A percentile compares a stretch with the other conserved stretches of the same genome.
phyloP scores from a whole-genome alignment of 2,888 invertebrate species.

The Ochropacha duplaris region DNA sequence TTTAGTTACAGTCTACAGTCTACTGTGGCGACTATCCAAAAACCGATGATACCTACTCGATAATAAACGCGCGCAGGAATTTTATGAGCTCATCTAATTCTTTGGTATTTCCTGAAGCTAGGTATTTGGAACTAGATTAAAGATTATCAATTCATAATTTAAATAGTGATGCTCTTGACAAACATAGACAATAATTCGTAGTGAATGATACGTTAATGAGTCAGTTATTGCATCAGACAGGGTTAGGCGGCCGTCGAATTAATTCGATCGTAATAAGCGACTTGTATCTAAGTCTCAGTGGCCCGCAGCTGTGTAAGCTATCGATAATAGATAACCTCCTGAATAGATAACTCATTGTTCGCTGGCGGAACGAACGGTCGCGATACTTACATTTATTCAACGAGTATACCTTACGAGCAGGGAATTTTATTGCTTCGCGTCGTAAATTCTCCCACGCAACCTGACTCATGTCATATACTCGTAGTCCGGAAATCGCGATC shows the following conservation, averaged over 20 bases:
- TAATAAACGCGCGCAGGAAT: neutral
- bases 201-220: constrained; percentile 11
- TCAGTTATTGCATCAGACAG: constrained; percentile 51
- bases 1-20: constrained; percentile 21
- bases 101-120: neutral
- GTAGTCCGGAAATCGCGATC: constrained; percentile 44
- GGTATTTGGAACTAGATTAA: neutral
- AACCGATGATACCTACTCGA: neutral
- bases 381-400: constrained; percentile 21
- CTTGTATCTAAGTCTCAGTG: constrained; percentile 31
- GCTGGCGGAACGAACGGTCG: constrained; percentile 33
- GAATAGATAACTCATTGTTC: constrained; percentile 68
- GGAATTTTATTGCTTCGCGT: constrained; percentile 39
- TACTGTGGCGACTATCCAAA: constrained; percentile 24
- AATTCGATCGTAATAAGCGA: constrained; percentile 52
- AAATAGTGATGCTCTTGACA: neutral
- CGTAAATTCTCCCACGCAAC: constrained; percentile 49
- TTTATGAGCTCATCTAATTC: neutral
- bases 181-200: no score
- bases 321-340: constrained; percentile 61
- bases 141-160: neutral
- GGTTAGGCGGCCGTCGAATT: constrained; percentile 41
- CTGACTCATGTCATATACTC: constrained; percentile 40
- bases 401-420: constrained; percentile 22
- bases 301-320: constrained; percentile 64